Evolutionary conservation across 2,113 vertebrate species (phyloP), one percentile per base, ranked within the genome.

Genomic region (Rhinopomastus cyanomelas): DNA sequence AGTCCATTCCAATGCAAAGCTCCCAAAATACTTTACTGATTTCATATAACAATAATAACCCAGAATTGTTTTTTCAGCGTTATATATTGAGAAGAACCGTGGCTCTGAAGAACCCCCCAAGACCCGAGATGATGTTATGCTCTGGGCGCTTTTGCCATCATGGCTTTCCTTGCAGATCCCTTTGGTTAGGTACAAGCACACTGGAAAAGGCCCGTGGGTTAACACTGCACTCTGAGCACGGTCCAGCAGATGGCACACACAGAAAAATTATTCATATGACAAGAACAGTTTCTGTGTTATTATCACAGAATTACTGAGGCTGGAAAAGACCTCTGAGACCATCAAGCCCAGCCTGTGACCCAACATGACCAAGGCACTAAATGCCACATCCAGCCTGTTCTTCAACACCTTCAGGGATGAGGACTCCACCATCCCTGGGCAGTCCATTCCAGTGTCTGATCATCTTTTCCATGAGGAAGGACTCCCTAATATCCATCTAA

Each of bases 221-320:
- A 36, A 1, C 8, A 21, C 1, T 87, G 78, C 69, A 59, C 49
- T 92, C 36, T 37, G 64, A 62, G 51, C 49, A 37, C 22, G 44
- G 53, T 34, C 93, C 93, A 91, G 94, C 61, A 96, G 96, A 75
- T 73, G 94, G 94, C 89, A 75, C 36, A 75, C 74, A n/a, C 4
- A 76, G 55, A 90, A 80, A 92, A 46, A 77, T 15, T 9, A 81
- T 53, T 57, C 23, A 18, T n/a, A 13, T 32, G 57, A 6, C 16
- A 46, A 18, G 27, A 87, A 1, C 37, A 15, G 46, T 6, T 20
- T 32, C 3, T 11, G 0, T 8, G 26, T 12, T 1, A 67, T 9
- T 8, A 2, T 42, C 39, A 42, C 39, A 42, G 39, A 42, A 42
- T 42, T 42, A 42, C 15, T 42, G 15, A 42, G 39, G 39, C 39